A percentile compares a stretch with the other conserved stretches of the same genome.
These are phyloP conservation scores for Bhutanitis thaidina DNA, from an alignment of 2,888 invertebrate species.

Conservation along the genomic window DNA sequence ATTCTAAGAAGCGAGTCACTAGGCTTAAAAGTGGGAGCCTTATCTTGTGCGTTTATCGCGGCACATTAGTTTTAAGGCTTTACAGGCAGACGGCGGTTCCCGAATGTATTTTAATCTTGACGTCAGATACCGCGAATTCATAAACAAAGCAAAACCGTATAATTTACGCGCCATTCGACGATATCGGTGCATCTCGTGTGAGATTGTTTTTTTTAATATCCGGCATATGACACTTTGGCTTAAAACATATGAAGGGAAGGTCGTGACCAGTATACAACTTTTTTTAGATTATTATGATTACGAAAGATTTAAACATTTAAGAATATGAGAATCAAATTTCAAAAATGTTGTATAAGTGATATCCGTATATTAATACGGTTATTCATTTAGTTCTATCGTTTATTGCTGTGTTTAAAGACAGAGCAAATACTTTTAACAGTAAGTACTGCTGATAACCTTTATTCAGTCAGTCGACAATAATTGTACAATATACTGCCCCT, in stretches of 20 bases:
- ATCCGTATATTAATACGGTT: too few relatives aligned
- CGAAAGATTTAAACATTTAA: neutral
- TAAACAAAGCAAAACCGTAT: conserved; percentile 39
- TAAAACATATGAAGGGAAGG: conserved; percentile 1
- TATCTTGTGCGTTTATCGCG: conserved; percentile 45
- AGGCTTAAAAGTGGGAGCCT: conserved; percentile 34
- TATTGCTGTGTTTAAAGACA: too few relatives aligned
- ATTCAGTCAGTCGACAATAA: too few relatives aligned
- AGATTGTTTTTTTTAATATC: conserved; percentile 39
- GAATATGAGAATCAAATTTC: neutral
- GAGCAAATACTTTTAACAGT: too few relatives aligned
- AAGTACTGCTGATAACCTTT: too few relatives aligned
- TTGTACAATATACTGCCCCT: too few relatives aligned
- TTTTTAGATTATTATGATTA: neutral
- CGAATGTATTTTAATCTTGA: conserved; percentile 52
- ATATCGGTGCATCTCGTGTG: conserved; percentile 46
- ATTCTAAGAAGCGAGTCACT: conserved; percentile 51
- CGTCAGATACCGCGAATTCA: conserved; percentile 43
- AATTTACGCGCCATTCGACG: conserved; percentile 29
- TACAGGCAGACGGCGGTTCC: conserved; percentile 33
- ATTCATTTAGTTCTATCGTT: too few relatives aligned
- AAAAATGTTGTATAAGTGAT: neutral
- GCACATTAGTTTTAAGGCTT: conserved; percentile 49
- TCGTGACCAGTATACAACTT: conserved; percentile 18
- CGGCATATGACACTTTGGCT: conserved; percentile 22